phyloP scores from a whole-genome alignment of 2,797 vertebrate genomes.

The Sciurus carolinensis region DNA sequence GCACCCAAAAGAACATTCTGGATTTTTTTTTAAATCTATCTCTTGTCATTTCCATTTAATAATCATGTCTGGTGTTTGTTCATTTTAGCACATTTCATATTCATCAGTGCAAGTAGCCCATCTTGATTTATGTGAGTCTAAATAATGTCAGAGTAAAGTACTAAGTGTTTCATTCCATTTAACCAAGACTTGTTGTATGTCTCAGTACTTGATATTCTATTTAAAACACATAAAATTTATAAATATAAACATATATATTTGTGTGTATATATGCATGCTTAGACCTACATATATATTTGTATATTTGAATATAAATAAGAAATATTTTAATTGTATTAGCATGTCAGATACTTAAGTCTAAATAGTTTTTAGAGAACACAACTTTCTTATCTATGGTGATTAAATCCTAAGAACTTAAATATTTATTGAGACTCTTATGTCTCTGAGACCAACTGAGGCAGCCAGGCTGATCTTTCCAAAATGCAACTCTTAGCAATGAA shows the following conservation, averaged over 20 bases:
- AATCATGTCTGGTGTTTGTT: conserved; percentile 71
- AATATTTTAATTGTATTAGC: background rate
- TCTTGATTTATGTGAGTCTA: conserved; percentile 60
- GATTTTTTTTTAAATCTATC: conserved; percentile 53
- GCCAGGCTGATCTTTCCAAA: background rate
- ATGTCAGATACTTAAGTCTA: background rate
- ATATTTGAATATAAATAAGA: background rate
- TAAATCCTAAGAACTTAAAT: background rate
- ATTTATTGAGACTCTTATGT: background rate
- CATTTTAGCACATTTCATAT: conserved; percentile 66
- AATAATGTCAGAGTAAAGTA: conserved; percentile 63
- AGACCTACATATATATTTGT: background rate
- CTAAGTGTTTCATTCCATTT: background rate
- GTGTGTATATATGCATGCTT: background rate
- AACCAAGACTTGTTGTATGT: background rate
- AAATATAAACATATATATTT: too few relatives aligned
- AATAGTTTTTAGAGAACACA: conserved; percentile 23
- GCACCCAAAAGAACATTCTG: conserved; percentile 59
- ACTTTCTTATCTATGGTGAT: background rate
- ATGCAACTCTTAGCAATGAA: background rate
- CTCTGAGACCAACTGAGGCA: background rate
- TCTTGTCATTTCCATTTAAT: conserved; percentile 73
- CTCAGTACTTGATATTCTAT: background rate
- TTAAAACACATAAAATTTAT: background rate
- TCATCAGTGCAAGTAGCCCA: conserved; percentile 74